Conservation (phyloP, 2,113 vertebrate genomes). For the Stictonetta naevosa region DNA sequence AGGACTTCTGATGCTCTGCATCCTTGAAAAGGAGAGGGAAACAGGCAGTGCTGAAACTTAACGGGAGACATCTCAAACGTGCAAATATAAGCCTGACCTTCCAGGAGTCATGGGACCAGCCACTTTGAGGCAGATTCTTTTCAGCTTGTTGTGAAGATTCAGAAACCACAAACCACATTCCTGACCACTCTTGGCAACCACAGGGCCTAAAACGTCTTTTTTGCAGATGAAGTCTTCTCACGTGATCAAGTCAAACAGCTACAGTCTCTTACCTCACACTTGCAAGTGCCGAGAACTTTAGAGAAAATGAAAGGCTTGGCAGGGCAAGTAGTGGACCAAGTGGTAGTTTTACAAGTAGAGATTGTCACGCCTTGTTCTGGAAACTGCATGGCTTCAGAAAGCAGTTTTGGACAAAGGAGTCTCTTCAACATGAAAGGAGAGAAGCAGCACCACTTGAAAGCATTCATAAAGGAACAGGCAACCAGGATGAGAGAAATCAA, state of each 20-base stretch:
- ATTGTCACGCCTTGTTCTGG: not conserved
- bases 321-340: not conserved
- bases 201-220: not conserved
- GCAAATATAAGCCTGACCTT: slow-evolving; percentile 37
- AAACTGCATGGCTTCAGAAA: not conserved
- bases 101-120: not conserved
- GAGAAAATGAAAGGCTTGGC: not conserved
- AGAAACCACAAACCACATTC: slow-evolving; percentile 59
- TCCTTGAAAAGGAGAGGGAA: not conserved
- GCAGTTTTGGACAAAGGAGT: not conserved
- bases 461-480: not conserved
- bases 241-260: not conserved
- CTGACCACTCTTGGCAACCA: slow-evolving; percentile 20
- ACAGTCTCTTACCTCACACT: not conserved
- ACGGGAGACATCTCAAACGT: not conserved
- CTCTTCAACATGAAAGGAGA: not conserved
- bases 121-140: slow-evolving; percentile 48
- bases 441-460: not conserved
- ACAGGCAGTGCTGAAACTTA: not conserved
- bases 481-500: not conserved
- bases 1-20: not conserved
- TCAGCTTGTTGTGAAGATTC: not conserved
- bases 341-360: not conserved
- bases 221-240: not conserved
- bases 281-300: not conserved